Conservation (phyloP, 2,113 vertebrate species). For the Beaufortia kweichowensis region DNA sequence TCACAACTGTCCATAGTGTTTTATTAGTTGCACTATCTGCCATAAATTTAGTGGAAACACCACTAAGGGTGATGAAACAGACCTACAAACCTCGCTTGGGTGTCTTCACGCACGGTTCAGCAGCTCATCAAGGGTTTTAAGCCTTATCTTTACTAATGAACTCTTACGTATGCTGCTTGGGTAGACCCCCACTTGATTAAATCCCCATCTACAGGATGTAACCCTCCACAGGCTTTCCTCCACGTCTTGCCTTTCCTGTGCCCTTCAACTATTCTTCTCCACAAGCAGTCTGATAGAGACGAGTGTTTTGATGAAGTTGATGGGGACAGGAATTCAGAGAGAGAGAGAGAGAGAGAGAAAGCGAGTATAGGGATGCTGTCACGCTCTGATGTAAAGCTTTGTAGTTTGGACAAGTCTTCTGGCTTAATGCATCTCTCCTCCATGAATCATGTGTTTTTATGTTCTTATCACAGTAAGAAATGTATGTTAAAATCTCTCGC, state of each 20-base stretch:
- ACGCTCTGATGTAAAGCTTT: not conserved
- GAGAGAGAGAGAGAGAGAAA: not conserved
- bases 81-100: not conserved
- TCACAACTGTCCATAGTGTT: not conserved
- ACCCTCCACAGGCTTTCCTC: not conserved
- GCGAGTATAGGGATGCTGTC: not conserved
- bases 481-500: conserved; percentile 40
- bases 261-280: not conserved
- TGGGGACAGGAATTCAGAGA: not conserved
- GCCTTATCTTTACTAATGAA: conserved; percentile 21
- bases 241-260: not conserved
- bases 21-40: not conserved
- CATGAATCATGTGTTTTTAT: conserved; percentile 41
- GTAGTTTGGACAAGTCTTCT: conserved; percentile 14
- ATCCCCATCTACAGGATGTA: conserved; percentile 8
- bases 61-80: not conserved
- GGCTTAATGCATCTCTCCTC: conserved; percentile 31
- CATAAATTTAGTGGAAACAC: not conserved
- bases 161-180: not conserved
- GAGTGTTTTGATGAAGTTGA: not conserved
- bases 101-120: not conserved
- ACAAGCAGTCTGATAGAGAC: not conserved
- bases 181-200: conserved; percentile 19
- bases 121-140: not conserved
- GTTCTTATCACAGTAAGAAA: conserved; percentile 43